Base-by-base conservation (phyloP, 2,888 invertebrate species). In the Melieria crassipennis region DNA sequence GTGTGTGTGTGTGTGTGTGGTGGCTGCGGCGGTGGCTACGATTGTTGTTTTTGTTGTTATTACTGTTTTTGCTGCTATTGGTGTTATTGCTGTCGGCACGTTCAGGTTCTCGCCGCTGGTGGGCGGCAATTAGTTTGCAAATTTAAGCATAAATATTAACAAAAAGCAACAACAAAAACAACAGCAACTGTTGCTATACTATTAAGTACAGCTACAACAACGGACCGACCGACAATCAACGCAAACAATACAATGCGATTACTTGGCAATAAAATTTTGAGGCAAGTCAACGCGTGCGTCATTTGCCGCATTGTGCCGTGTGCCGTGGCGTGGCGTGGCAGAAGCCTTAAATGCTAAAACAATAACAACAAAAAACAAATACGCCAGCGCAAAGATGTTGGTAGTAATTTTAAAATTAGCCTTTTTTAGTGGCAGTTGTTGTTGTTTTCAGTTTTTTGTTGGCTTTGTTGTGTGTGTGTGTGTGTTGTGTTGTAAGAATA, bases 71-170 rank as follows among this genome's bases (percentile, higher is more conserved):
- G 55, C n/a, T 45, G 55, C 5, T 30, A 3, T 7, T 45, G 45
- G 5, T 67, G 13, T 50, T 16, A 42, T 7, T 11, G 9, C 7
- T 43, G 60, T 13, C 4, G 7, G 4, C 30, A 6, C 7, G 3
- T 10, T 43, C 61, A 30, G 10, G 43, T 58, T 58, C 42, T 45
- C 16, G 13, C 11, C 13, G 13, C 45, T 48, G 43, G 69, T 69
- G 62, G 69, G 69, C 55, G 56, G 63, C 63, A 69, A 69, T 69
- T 69, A 55, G 56, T 16, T 63, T 62, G 69, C 69, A 62, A 69
- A 62, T 69, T 62, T 69, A 55, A 46, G 11, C 46, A 61, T 7
- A 62, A 62, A 69, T n/a, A 45, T 13, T 7, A 16, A 13, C 43
- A 45, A 11, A 55, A 56, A 48, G 2, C 5, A 7, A 46, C 30